Conservation (phyloP, 2,888 invertebrate species). For the Pocota personata region DNA sequence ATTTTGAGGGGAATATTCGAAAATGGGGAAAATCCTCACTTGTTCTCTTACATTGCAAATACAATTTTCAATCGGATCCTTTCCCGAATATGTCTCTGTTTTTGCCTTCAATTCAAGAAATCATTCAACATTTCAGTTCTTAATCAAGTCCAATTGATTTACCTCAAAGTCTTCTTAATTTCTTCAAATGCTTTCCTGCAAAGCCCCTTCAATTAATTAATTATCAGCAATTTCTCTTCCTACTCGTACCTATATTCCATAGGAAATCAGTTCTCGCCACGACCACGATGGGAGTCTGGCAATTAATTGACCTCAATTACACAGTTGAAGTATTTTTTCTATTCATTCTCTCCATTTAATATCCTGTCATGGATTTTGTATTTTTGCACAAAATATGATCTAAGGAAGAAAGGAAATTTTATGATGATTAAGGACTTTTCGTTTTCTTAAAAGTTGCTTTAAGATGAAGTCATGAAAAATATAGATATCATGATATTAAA, state of each 20-base stretch:
- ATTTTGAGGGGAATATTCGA: constrained; percentile 45
- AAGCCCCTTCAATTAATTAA: background rate
- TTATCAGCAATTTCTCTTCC: constrained; percentile 3
- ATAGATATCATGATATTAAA: background rate
- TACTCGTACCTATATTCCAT: background rate
- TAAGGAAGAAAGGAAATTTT: constrained; percentile 11
- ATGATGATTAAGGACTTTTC: constrained; percentile 46
- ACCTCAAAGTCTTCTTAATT: background rate
- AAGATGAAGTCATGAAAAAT: constrained; percentile 3
- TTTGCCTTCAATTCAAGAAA: background rate
- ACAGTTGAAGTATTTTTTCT: constrained; percentile 37
- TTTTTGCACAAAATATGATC: constrained; percentile 6
- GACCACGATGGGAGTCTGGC: background rate
- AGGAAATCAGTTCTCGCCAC: background rate
- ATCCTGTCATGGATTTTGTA: constrained; percentile 28
- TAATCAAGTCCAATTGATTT: constrained; percentile 16
- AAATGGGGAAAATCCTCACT: background rate
- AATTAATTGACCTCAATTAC: constrained; percentile 54
- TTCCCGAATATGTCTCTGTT: too few relatives aligned
- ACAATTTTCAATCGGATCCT: background rate
- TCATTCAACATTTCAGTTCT: background rate
- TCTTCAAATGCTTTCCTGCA: background rate
- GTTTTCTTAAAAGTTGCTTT: background rate
- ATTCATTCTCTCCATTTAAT: constrained; percentile 33
- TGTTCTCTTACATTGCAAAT: constrained; percentile 38